Base-by-base conservation (phyloP, 2,888 invertebrate genomes). In the Germaria angustata region DNA sequence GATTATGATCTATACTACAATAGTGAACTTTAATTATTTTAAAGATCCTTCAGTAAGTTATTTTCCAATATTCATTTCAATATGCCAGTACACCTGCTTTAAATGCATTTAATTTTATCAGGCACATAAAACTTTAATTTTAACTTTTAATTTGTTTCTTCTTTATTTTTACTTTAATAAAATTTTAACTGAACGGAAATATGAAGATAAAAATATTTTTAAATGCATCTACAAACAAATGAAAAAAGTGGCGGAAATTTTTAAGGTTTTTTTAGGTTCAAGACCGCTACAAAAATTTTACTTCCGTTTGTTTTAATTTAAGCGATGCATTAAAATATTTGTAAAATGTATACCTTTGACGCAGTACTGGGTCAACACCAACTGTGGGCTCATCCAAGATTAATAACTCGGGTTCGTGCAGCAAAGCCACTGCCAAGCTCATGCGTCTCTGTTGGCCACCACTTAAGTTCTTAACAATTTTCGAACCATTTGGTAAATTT, bases 311-410 rank as follows among this genome's bases (percentile, higher is more conserved):
- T 36, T 36, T 57, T 20, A 6, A 11, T 5, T 11, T 0, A 34
- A 3, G 8, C 9, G 20, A 2, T 34, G 36, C 20, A 22, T 36
- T 36, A 20, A 55, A 32, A 41, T 55, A n/a, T 32, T 28, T 8
- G 9, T 4, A 9, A 28, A n/a, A 24, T 15, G 28, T n/a, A 32
- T 89, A 94, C 94, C 93, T 95, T 90, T 96, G 95, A 81, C 97
- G 92, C 11, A 98, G 92, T 39, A 98, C 93, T 0, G 98, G 98
- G 92, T 98, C 98, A 1, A 98, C 96, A 39, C 98, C 98, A 15
- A 97, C 98, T 0, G 98, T 98, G 0, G 98, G 98, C 88, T 98
- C 98, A 88, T 98, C 98, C 76, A 98, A 92, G 87, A 98, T 98
- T 80, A 98, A 91, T 34, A 98, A 92, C 88, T 97, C 97, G 0